Percentiles rank a stretch among this genome's conserved stretches.
Conservation (phyloP, 2,797 vertebrate species). For the Diplodus puntazzo region DNA sequence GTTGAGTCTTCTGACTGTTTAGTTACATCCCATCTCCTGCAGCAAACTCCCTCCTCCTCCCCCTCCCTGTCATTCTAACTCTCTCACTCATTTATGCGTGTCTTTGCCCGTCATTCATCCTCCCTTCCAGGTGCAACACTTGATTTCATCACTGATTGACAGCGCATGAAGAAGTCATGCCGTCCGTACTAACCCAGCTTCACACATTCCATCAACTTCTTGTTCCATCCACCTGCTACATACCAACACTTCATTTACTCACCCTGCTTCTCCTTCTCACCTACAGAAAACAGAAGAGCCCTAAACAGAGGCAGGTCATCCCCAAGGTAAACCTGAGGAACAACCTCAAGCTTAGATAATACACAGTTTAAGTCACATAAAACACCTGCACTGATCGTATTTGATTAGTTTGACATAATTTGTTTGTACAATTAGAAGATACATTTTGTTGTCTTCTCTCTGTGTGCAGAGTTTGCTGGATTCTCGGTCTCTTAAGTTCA, state of each 20-base stretch:
- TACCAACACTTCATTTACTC: constrained; percentile 53
- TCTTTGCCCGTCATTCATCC: constrained; percentile 43
- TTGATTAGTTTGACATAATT: not conserved
- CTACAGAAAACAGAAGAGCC: constrained; percentile 92
- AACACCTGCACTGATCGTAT: not conserved
- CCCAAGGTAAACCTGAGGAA: constrained; percentile 91
- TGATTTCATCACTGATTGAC: constrained; percentile 67
- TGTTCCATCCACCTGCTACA: constrained; percentile 14
- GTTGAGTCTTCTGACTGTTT: constrained; percentile 52
- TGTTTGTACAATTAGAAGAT: not conserved
- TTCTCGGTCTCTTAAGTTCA: constrained; percentile 94
- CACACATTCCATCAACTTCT: constrained; percentile 27
- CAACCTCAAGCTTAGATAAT: not conserved
- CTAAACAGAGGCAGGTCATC: constrained; percentile 94
- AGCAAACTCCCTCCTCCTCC: constrained; percentile 18
- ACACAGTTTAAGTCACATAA: not conserved
- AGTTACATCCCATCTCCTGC: constrained; percentile 44
- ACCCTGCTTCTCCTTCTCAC: constrained; percentile 44
- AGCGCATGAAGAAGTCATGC: constrained; percentile 73
- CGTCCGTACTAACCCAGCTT: constrained; percentile 70
- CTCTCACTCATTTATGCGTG: constrained; percentile 26
- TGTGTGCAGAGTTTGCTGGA: constrained; percentile 92
- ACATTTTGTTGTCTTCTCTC: not conserved
- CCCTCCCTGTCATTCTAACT: not conserved
- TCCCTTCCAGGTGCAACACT: constrained; percentile 67